Base-by-base conservation (phyloP, 1,140 invertebrate genomes). In the Brachystomella parvula region DNA sequence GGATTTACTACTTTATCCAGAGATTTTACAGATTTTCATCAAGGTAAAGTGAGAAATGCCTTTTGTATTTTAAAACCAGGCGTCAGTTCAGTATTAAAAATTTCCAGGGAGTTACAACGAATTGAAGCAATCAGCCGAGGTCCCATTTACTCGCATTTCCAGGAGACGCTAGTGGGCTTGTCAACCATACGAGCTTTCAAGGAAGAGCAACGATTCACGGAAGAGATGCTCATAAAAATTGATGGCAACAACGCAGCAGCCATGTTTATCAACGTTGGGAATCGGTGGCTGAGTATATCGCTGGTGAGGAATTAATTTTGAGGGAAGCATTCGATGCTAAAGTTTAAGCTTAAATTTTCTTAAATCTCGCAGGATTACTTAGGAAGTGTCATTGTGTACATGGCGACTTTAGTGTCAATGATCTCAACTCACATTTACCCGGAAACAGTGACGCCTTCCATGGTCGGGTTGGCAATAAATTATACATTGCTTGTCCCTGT, bases 401-500 rank as follows among this genome's bases (percentile, higher is more conserved):
- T 85, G 61, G 85, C 88, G 21, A 83, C 88, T 53, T 76, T 86
- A 58, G 83, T 84, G 26, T 84, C 86, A 21, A 74, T 87, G 69
- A 75, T 82, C 58, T 82, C 82, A 56, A 83, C 81, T 2, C 75
- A 81, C 59, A 68, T 82, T 24, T 78, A 79, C 62, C 81, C 82
- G 0, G 74, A 77, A 61, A 76, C 80, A 19, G 81, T 86, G 1
- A 83, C 84, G 33, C 82, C 83, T 1, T 82, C 86, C 17, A 76
- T 85, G 64, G 83, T 87, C 32, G 88, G 87, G 2, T 76, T 90
- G 63, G 86, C 87, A 33, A 86, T 89, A 69, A 86, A 88, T 74
- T 90, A 90, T 77, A 86, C 88, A n/a, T 82, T 91, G 24, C 78
- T 90, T 60, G 83, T 90, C 65, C 88, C 89, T 21, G 85, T 88